Percentiles rank a stretch among this genome's conserved stretches.
These are phyloP conservation scores for Bellardia bayeri DNA, from an alignment of 2,888 invertebrate genomes.

Conservation along the genomic window DNA sequence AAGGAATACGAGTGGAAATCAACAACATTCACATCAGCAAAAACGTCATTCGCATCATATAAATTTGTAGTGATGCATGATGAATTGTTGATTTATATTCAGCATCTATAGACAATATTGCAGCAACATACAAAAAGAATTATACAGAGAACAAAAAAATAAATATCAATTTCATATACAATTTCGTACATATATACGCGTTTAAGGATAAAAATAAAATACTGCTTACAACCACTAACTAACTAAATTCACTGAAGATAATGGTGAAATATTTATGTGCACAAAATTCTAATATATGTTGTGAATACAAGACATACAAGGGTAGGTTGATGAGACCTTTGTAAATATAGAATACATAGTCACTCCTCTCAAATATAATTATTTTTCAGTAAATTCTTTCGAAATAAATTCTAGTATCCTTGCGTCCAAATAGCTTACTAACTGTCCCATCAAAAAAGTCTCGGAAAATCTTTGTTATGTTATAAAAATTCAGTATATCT, in stretches of 20 bases:
- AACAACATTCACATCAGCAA: conserved; percentile 31
- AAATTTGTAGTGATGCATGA: conserved; percentile 77
- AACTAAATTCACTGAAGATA: conserved; percentile 27
- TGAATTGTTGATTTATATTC: conserved; percentile 82
- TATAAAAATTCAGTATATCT: no score
- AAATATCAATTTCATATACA: conserved; percentile 65
- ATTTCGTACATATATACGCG: background rate
- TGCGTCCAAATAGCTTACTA: no score
- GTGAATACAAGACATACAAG: background rate
- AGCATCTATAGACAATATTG: conserved; percentile 74
- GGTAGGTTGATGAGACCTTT: background rate
- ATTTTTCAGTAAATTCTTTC: no score
- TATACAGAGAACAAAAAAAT: conserved; percentile 63
- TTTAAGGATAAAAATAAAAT: conserved; percentile 43
- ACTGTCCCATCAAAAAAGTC: no score
- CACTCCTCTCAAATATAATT: no score
- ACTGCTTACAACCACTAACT: conserved; percentile 12
- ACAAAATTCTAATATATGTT: background rate
- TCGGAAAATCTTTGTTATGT: no score
- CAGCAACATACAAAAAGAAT: background rate
- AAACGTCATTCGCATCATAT: conserved; percentile 22
- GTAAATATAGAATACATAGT: no score
- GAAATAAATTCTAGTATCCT: no score
- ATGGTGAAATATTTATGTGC: background rate
- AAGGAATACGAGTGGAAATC: conserved; percentile 37